Evolutionary conservation across 2,888 invertebrate species (phyloP), one percentile per base, ranked within the genome.

Genomic region (Metallyticus violacea): DNA sequence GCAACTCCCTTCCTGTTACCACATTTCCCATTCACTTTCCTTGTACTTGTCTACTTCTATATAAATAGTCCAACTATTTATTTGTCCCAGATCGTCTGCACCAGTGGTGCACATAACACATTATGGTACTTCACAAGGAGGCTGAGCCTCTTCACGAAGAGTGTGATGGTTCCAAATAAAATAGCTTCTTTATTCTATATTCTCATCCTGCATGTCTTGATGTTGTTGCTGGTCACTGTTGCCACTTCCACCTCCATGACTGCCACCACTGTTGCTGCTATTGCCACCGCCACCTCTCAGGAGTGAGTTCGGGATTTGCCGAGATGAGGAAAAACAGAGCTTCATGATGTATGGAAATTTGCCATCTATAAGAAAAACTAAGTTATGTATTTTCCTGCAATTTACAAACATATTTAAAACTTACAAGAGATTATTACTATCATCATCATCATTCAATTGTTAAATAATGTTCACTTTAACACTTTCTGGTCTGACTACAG

Each of bases 291-390:
- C 40, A 1, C 40, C 28, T 26, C n/a, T 29, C 9, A 82, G 83
- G 79, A 82, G n/a, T 6, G 82, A 27, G 40, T 87, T 88, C 77
- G 89, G 88, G 85, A 89, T 89, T 84, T 88, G 88, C 92, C 95
- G 93, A 88, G 96, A 95, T 88, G 98, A 97, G 26, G 99, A 99
- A 94, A 99, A 99, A 92, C 99, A 99, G 90, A 99, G 94, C 93
- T 99, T 99, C 96, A 99, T 97, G 91, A 99, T 97, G 94, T 98
- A 99, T 89, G 99, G 99, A 93, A 98, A 98, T 93, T 99, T 99
- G 89, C 98, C 98, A 92, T 96, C 98, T 98, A 94, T 22, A 95
- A 94, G 89, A 89, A 87, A 88, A 79, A 2, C 15, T n/a, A n/a
- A n/a, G n/a, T n/a, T n/a, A n/a, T n/a, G n/a, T n/a, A n/a, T n/a